Base-by-base conservation (phyloP, 2,113 vertebrate species). In the Scomber colias region DNA sequence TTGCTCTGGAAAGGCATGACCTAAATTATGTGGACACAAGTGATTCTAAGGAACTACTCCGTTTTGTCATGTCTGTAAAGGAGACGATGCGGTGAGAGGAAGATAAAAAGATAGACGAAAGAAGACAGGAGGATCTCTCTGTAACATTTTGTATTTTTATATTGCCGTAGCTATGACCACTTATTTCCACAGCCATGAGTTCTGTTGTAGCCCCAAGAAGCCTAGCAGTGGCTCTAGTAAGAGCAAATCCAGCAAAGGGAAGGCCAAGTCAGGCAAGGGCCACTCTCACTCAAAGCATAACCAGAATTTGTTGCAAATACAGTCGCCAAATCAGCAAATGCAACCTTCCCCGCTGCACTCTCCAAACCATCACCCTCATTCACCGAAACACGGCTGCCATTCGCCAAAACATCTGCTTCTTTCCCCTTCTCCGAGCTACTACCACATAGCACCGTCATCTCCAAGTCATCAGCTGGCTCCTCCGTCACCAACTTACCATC, bases 111-210 rank as follows among this genome's bases (percentile, higher is more conserved):
- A 56, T 31, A 17, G 11, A 9, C 35, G 35, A 56, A 40, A 70
- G 24, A 50, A 3, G 51, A 57, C 53, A 30, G 51, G 49, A 19
- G 21, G 27, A 61, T 45, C 30, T 60, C 50, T 67, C n/a, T 53
- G n/a, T 40, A 21, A 55, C 27, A 44, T 56, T 72, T n/a, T 17
- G 19, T 72, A 13, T 49, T 17, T 56, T 54, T 51, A 17, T 44
- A 55, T 70, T 2, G 64, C 76, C 56, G 30, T 19, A 77, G 79
- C 65, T 57, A 96, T 96, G 95, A 94, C 90, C 40, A 91, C 92
- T 67, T 94, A 93, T 82, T 95, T 91, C 81, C 92, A 93, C 75
- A 94, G 87, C 74, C 93, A 94, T 79, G 94, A 95, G 59, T 92
- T 94, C 86, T 94, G 92, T 74, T 92, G 91, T 68, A 90, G 91